Percentiles rank a stretch among this genome's conserved stretches.
These are phyloP conservation scores for Siphonodentalium dalli DNA, from an alignment of 2,888 invertebrate species.

Conservation along the genomic window DNA sequence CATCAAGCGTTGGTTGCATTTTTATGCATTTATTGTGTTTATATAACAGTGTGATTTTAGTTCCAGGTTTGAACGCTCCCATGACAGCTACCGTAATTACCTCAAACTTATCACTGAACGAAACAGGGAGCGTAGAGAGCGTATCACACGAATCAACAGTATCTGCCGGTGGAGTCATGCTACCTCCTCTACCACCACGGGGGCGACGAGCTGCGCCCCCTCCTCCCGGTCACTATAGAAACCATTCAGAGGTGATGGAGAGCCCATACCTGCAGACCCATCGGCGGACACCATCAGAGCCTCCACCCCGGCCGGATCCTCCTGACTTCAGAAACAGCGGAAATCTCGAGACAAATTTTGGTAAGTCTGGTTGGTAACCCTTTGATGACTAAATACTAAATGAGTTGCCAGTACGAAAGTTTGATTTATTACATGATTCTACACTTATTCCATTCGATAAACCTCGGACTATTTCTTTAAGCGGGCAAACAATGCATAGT, in stretches of 20 bases:
- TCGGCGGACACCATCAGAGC: constrained; percentile 62
- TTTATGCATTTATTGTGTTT: too few species aligned
- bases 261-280: constrained; percentile 50
- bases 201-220: constrained; percentile 41
- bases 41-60: constrained; percentile 1
- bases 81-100: constrained; percentile 3
- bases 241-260: constrained; percentile 45
- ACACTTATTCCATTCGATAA: too few species aligned
- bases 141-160: too few species aligned
- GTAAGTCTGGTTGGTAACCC: too few species aligned
- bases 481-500: too few species aligned
- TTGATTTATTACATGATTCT: too few species aligned
- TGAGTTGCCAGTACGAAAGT: too few species aligned
- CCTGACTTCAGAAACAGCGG: constrained; percentile 34
- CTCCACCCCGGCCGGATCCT: constrained; percentile 48
- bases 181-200: constrained; percentile 41
- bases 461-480: too few species aligned
- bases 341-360: too few species aligned
- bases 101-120: neutral
- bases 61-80: constrained; percentile 18
- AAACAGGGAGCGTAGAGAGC: too few species aligned
- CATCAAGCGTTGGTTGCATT: too few species aligned
- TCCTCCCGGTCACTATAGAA: constrained; percentile 41
- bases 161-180: constrained; percentile 3
- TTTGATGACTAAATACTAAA: too few species aligned